Evolutionary conservation across 1,140 invertebrate species (phyloP).

Genomic region (Platorchestia sp.): DNA sequence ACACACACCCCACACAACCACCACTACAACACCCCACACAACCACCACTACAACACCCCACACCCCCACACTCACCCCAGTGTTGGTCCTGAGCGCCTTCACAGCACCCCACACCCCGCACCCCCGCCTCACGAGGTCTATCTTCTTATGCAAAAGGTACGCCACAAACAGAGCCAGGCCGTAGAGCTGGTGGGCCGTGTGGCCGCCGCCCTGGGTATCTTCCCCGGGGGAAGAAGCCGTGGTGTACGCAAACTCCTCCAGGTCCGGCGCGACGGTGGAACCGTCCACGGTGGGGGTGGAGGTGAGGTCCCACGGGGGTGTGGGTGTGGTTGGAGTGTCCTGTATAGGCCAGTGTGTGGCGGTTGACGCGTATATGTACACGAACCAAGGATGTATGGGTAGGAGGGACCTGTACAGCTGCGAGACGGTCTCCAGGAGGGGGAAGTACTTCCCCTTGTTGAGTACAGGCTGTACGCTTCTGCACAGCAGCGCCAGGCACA

Average conservation of each 20-base stretch:
- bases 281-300: not conserved
- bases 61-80: not conserved
- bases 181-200: not conserved
- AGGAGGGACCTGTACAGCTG: constrained; percentile 27
- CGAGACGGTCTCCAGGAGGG: not conserved
- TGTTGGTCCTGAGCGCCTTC: not conserved
- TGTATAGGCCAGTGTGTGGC: not conserved
- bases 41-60: not conserved
- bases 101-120: not conserved
- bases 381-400: constrained; percentile 18
- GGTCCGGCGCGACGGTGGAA: not conserved
- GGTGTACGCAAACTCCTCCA: not conserved
- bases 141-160: not conserved
- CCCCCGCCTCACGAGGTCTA: not conserved
- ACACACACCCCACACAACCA: no score
- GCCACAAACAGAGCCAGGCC: not conserved
- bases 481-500: not conserved
- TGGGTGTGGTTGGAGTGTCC: not conserved
- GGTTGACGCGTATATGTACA: constrained; percentile 3
- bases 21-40: not conserved
- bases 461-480: not conserved
- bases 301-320: not conserved
- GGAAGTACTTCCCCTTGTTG: constrained; percentile 27
- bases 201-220: not conserved
- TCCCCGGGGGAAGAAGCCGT: not conserved